These are phyloP conservation scores for Apamea monoglypha DNA, from an alignment of 2,888 invertebrate species.

Conservation along the genomic window DNA sequence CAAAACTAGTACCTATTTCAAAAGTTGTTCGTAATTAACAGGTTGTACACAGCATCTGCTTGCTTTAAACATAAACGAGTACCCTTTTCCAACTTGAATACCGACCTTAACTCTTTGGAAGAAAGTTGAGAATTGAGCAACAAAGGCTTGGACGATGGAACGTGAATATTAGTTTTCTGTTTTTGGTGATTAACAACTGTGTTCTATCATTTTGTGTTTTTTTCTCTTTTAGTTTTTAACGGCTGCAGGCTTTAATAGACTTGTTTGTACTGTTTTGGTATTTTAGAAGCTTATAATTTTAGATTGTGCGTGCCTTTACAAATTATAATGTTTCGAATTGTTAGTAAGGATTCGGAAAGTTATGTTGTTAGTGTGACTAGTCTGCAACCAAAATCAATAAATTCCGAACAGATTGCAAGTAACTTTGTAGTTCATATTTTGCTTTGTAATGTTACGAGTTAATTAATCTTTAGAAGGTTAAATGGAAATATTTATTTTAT, in stretches of 20 bases:
- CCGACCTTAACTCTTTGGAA: constrained; percentile 8
- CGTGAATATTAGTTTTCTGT: constrained; percentile 65
- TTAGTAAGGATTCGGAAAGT: not conserved
- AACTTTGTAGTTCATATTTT: not conserved
- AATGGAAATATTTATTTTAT: not conserved
- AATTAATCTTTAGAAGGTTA: not conserved
- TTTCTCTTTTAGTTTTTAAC: constrained; percentile 64
- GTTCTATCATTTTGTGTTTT: constrained; percentile 73
- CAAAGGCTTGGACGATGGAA: constrained; percentile 31
- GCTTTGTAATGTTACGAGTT: not conserved
- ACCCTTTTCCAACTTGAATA: constrained; percentile 20
- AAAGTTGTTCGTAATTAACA: constrained; percentile 84
- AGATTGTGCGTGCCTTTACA: constrained; percentile 12
- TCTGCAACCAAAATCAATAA: not conserved
- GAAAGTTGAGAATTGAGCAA: constrained; percentile 56
- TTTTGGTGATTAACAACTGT: constrained; percentile 78
- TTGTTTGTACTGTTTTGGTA: constrained; percentile 36
- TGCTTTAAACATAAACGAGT: constrained; percentile 57
- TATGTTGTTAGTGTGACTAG: not conserved
- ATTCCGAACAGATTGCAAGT: not conserved
- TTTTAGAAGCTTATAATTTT: constrained; percentile 5
- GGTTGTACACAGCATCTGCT: constrained; percentile 82
- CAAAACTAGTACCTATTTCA: constrained; percentile 81
- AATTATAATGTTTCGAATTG: not conserved
- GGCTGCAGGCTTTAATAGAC: constrained; percentile 60